Conservation (phyloP, 2,797 vertebrate genomes). For the Peromyscus attwateri region DNA sequence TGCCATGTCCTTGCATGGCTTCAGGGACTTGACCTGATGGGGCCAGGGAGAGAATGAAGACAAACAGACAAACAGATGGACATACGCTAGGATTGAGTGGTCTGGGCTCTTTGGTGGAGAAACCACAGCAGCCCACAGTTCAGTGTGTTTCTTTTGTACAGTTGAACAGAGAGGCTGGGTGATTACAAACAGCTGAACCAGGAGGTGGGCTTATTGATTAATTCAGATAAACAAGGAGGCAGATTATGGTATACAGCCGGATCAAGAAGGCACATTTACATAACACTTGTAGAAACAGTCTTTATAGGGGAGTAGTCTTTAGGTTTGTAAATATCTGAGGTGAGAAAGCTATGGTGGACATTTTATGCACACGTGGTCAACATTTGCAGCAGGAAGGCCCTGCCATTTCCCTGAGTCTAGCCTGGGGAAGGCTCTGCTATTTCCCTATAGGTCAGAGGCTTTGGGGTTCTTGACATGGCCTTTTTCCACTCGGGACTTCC, state of each 20-base stretch:
- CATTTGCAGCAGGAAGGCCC: not conserved
- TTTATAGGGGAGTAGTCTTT: not conserved
- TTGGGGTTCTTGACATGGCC: not conserved
- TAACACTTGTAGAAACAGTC: not conserved
- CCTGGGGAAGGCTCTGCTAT: not conserved
- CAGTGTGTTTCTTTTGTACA: not conserved
- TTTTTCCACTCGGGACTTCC: not conserved
- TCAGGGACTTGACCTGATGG: not conserved
- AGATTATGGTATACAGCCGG: not conserved
- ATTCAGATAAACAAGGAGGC: not conserved
- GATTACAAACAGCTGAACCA: not conserved
- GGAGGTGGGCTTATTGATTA: not conserved
- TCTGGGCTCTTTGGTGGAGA: not conserved
- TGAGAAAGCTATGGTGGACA: not conserved
- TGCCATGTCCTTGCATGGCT: not conserved
- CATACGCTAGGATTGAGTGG: not conserved
- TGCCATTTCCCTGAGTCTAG: not conserved
- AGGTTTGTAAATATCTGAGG: not conserved
- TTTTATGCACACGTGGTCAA: not conserved
- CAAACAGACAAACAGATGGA: not conserved
- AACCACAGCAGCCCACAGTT: not conserved
- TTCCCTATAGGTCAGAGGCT: not conserved
- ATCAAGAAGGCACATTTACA: not conserved
- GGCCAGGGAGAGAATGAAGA: not conserved
- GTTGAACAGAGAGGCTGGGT: not conserved